These are phyloP conservation scores for Pseudococcus viburni DNA, from an alignment of 2,888 invertebrate genomes.

Conservation along the genomic window DNA sequence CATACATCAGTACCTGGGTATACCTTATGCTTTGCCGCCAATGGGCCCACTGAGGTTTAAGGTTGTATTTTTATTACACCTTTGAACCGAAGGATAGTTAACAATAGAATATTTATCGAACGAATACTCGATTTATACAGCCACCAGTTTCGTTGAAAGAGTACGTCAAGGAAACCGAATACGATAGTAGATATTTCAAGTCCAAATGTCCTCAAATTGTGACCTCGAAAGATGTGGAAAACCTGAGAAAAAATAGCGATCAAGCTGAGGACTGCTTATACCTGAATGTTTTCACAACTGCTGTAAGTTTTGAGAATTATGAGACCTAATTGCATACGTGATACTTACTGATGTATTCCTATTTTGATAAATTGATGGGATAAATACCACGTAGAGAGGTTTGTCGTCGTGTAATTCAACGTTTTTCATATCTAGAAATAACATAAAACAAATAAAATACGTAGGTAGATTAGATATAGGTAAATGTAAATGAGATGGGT, in stretches of 20 bases:
- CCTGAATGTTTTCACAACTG: slow-evolving; percentile 71
- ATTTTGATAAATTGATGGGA: too few species aligned
- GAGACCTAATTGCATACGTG: too few species aligned
- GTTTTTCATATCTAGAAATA: too few species aligned
- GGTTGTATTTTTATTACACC: slow-evolving; percentile 67
- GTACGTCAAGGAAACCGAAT: not conserved
- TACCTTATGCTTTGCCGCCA: slow-evolving; percentile 70
- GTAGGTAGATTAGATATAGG: too few species aligned
- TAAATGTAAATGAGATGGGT: too few species aligned
- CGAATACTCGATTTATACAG: slow-evolving; percentile 9
- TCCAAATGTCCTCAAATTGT: slow-evolving; percentile 69
- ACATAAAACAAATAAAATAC: too few species aligned
- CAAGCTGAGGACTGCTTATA: slow-evolving; percentile 72
- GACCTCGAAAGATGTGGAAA: slow-evolving; percentile 67
- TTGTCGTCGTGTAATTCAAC: too few species aligned
- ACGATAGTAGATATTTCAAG: slow-evolving; percentile 69
- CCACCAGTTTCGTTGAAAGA: slow-evolving; percentile 29
- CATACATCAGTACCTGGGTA: slow-evolving; percentile 70
- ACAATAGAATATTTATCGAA: not conserved
- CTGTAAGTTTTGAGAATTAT: slow-evolving; percentile 68
- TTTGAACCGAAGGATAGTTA: not conserved
- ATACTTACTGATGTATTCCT: too few species aligned
- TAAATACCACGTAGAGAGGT: too few species aligned
- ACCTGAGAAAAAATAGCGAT: slow-evolving; percentile 67
- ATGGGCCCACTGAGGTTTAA: slow-evolving; percentile 69